Conservation (phyloP, 2,888 invertebrate genomes). For the Tiphia femorata region DNA sequence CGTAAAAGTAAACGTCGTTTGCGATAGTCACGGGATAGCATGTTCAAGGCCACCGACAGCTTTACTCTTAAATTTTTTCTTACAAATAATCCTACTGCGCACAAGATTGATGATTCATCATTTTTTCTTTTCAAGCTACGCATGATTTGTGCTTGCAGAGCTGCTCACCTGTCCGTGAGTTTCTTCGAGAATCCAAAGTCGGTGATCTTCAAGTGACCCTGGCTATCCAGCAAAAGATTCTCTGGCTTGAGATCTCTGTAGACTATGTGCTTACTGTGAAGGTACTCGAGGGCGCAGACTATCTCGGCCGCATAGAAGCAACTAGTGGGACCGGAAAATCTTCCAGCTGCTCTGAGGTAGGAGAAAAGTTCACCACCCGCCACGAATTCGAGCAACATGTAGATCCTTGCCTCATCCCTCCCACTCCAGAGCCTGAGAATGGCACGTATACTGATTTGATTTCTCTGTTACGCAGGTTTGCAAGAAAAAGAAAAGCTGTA, state of each 20-base stretch:
- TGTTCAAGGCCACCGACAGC: too few species aligned
- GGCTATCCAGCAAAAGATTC: constrained; percentile 90
- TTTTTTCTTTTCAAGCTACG: too few species aligned
- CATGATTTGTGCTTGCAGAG: too few species aligned
- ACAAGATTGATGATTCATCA: too few species aligned
- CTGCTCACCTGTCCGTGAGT: constrained; percentile 82
- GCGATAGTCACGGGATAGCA: too few species aligned
- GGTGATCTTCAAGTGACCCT: constrained; percentile 96
- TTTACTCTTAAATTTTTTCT: too few species aligned
- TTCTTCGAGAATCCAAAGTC: constrained; percentile 99
- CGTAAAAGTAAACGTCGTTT: too few species aligned
- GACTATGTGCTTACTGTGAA: constrained; percentile 90
- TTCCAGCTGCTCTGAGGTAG: constrained; percentile 91
- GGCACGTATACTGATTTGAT: too few species aligned
- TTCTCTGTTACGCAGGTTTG: neutral
- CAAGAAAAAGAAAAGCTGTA: too few species aligned
- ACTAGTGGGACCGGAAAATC: constrained; percentile 87
- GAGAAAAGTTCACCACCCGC: constrained; percentile 98
- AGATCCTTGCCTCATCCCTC: constrained; percentile 90
- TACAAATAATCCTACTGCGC: too few species aligned
- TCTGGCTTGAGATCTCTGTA: constrained; percentile 94
- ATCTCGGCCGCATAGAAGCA: constrained; percentile 97
- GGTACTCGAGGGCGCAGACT: constrained; percentile 91
- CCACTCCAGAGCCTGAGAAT: constrained; percentile 88
- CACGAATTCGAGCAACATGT: constrained; percentile 97